A percentile compares a stretch with the other conserved stretches of the same genome.
These are phyloP conservation scores for Napeogenes sylphis DNA, from an alignment of 2,888 invertebrate species.

Conservation along the genomic window DNA sequence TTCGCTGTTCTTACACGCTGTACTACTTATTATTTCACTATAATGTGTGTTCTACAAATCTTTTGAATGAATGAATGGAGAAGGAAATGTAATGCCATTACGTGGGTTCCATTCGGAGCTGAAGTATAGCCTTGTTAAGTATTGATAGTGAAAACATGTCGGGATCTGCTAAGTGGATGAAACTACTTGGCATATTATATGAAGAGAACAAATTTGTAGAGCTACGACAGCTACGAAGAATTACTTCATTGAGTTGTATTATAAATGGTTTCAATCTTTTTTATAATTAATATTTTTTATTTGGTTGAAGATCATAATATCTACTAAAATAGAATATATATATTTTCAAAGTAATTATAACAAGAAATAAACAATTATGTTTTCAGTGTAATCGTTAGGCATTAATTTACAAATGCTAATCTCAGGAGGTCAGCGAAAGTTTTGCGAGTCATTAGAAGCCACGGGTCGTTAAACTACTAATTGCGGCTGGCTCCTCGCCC, in stretches of 20 bases:
- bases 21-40: constrained; percentile 27
- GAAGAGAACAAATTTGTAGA: too few relatives aligned
- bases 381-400: constrained; percentile 10
- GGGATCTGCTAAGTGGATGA: neutral
- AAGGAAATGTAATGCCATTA: constrained; percentile 19
- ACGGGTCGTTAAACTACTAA: constrained; percentile 61
- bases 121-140: neutral
- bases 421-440: constrained; percentile 39
- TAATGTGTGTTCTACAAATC: constrained; percentile 41
- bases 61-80: constrained; percentile 26
- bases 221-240: too few relatives aligned
- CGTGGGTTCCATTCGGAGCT: constrained; percentile 4
- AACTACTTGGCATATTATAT: neutral
- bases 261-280: too few relatives aligned
- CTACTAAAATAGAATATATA: too few relatives aligned
- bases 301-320: too few relatives aligned
- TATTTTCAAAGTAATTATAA: neutral
- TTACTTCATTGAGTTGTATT: too few relatives aligned
- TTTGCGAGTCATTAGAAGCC: constrained; percentile 59
- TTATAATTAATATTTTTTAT: too few relatives aligned
- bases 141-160: neutral
- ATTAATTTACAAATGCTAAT: constrained; percentile 30
- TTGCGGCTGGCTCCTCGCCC: constrained; percentile 52
- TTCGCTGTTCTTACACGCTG: constrained; percentile 24
- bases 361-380: constrained; percentile 3